These are phyloP conservation scores for Hafferia zeledoni DNA, from an alignment of 2,797 vertebrate genomes.

Conservation along the genomic window DNA sequence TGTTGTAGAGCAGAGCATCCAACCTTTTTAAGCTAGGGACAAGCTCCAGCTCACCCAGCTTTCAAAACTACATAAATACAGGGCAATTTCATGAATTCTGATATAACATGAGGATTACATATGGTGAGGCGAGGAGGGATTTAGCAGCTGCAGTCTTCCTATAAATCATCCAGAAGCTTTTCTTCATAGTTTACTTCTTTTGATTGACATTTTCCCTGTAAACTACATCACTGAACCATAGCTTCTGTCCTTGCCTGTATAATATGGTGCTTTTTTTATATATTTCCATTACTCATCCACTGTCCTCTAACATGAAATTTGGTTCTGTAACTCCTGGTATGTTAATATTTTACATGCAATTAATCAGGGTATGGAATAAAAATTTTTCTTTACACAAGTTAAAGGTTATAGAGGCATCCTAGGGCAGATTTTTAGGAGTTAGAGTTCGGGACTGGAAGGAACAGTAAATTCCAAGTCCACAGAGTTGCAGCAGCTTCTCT, in stretches of 20 bases:
- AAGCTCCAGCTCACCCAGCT: background rate
- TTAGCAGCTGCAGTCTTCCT: background rate
- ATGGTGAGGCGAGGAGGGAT: background rate
- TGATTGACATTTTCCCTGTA: background rate
- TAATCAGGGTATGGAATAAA: background rate
- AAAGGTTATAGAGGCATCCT: background rate
- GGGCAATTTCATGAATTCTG: background rate
- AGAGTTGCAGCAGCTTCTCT: background rate
- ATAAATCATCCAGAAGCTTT: background rate
- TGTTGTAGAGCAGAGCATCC: background rate
- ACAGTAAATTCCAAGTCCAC: background rate
- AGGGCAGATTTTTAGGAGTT: background rate
- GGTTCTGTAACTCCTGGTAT: background rate
- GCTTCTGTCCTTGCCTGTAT: background rate
- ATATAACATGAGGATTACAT: conserved; percentile 3
- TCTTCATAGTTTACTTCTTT: background rate
- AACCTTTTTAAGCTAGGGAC: background rate
- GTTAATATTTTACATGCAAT: background rate
- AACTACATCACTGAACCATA: background rate
- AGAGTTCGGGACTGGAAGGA: background rate
- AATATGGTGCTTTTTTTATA: background rate
- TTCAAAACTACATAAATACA: background rate
- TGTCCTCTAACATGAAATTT: background rate
- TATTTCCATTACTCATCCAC: background rate
- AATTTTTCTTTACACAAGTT: background rate